Evolutionary conservation across 1,140 invertebrate species (phyloP), one percentile per base, ranked within the genome.

Genomic region (Penaeus japonicus): DNA sequence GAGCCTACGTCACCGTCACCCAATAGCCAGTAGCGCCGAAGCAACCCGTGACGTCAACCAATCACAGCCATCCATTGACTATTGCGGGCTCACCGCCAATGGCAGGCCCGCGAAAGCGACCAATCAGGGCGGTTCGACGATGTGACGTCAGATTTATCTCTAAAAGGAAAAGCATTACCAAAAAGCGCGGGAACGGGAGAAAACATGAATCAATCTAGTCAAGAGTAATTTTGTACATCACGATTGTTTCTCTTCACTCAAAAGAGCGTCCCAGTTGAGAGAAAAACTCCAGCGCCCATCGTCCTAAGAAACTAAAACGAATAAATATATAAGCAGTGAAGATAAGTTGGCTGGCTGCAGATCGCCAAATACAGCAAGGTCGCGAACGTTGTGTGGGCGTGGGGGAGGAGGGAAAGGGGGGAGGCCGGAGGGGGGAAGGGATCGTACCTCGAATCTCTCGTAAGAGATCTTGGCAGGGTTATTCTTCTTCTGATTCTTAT

Each of bases 131-230:
- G 12, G 55, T 10, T 47, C 35, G 65, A n/a, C 47, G 73, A 39
- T 17, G 57, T 87, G 78, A 87, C 86, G 86, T 87, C 78, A 87
- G n/a, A 82, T 12, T 81, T 82, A 81, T 75, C 62, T 75, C 57
- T 73, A 82, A 70, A 82, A 82, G 86, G 86, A 87, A 47, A 82
- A 75, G 78, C 86, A 82, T 82, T 80, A 73, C 79, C 62, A 82
- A 87, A 87, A 82, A 87, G 86, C 86, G 86, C 86, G 86, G 78
- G 78, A 87, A 87, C 35, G 47, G 10, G 57, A 73, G 62, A 75
- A 87, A 87, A 70, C 79, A 81, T 73, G 80, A 81, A 75, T 73
- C 65, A 87, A 81, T 87, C n/a, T 55, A 27, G 82, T 55, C 78
- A 39, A 82, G 39, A 87, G 39, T 75, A 77, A 47, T 47, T 47